Evolutionary conservation across 1,140 invertebrate genomes (phyloP), one percentile per base, ranked within the genome.

Genomic region (Cydia strobilella): DNA sequence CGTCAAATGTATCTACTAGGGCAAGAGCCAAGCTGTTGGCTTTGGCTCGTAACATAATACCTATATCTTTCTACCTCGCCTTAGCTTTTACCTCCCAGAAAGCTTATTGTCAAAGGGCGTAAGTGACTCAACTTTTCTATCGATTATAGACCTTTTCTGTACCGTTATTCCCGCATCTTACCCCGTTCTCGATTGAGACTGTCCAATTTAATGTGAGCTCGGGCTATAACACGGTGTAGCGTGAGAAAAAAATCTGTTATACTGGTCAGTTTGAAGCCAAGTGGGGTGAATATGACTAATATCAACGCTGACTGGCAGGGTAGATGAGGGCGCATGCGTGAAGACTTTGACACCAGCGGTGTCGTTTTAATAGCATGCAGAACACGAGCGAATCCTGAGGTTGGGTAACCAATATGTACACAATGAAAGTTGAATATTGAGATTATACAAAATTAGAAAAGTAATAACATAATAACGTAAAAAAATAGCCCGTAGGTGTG

Each of bases 281-380:
- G 48, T 2, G 48, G 6, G 13, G n/a, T 51, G 12, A 18, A 12
- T 51, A 18, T 45, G 42, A 45, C 12, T 15, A 42, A 42, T 13
- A 45, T 45, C 42, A 45, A 3, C 1, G n/a, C 48, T 51, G 6
- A n/a, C 48, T 51, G n/a, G 48, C 48, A 7, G 48, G 48, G n/a
- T 18, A 18, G 48, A 3, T 15, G 15, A 77, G 51, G 23, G 71
- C 86, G 86, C 84, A 82, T 85, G 84, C 84, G 84, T 76, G 79
- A 73, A 78, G 66, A 79, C 77, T 80, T 80, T 81, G 82, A 84
- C 79, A 85, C 48, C 48, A 51, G 48, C 15, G n/a, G 6, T 51
- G 15, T 18, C 3, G 13, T 51, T 51, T 6, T 18, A 51, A 5
- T 7, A 1, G n/a, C 48, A 77, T 15, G 2, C 42, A 45, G 13